Base-by-base conservation (phyloP, 2,888 invertebrate species). In the Ophion ventricosus region DNA sequence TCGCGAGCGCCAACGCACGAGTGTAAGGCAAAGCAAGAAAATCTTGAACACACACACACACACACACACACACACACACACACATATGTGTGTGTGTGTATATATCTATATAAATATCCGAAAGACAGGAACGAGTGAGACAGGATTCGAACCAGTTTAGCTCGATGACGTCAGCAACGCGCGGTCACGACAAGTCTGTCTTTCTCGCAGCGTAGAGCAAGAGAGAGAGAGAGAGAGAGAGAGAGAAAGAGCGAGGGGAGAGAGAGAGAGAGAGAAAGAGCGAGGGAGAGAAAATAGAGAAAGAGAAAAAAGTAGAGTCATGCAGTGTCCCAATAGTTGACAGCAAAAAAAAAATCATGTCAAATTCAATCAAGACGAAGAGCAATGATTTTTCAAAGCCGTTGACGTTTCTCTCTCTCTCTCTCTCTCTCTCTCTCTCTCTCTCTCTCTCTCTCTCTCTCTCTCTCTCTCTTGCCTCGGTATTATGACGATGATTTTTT, bases 131-230 rank as follows among this genome's bases (percentile, higher is more conserved):
- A 73, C 54, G 67, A 80, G 74, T 56, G 64, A 43, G 83, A 29
- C 75, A 78, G 66, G 73, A 72, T 80, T 78, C 76, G 85, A 84
- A 86, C 84, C 85, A 84, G 85, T 86, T 86, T 84, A 72, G 63
- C 61, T 54, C 84, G 59, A 81, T 82, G 85, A 86, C 84, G 79
- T 84, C 84, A 86, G 74, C 35, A 73, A 82, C 69, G 49, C 76
- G 67, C 70, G 64, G 77, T 29, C 73, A 77, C 61, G 80, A 80
- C 72, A 14, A 64, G 54, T 69, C 61, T 54, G 11, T 66, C 69
- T 77, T 40, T 59, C 77, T 72, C 61, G 26, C 43, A 61, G 35
- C 76, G 43, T 56, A 23, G 20, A 40, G 66, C 23, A 29, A 26
- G 70, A 54, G 17, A 49, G 54, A 63, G 74, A 57, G 35, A 63